Evolutionary conservation across 2,113 vertebrate species (phyloP), one percentile per base, ranked within the genome.

Genomic region (Syngnathus scovelli): DNA sequence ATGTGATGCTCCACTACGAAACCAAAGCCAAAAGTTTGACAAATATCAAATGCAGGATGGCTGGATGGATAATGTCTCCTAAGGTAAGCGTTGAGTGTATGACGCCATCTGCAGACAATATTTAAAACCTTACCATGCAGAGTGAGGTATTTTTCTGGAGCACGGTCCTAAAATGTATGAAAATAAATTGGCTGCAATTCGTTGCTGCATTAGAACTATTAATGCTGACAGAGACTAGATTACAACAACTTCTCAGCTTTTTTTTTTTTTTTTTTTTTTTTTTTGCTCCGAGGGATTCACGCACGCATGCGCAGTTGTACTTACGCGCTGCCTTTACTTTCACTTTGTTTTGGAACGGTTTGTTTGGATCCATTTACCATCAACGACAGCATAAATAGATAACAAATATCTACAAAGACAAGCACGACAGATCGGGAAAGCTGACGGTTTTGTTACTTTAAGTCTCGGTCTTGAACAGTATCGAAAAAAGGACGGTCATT

Each of bases 261-360:
- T 18, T 5, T n/a, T 11, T n/a, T 11, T 38, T 61, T n/a, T n/a
- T n/a, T n/a, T n/a, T n/a, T n/a, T 61, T 11, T 38, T 61, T 55
- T 55, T 4, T 23, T 16, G 10, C 13, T 4, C 21, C 21, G 11
- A 21, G 1, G 2, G 12, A 44, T 12, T 6, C 12, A 23, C 7
- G 44, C 33, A 1, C 83, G 83, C 82, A 82, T 86, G 83, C 82
- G 84, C 69, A 70, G 48, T 52, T 7, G 1, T 38, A 16, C 21
- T 44, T 44, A 1, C 13, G n/a, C 39, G 41, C 27, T 12, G n/a
- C 7, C 21, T 16, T 61, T 55, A 79, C 66, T 86, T 85, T 83
- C 78, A 75, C 76, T 82, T 78, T 74, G 49, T 52, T 33, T 49
- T 15, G 8, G 11, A 39, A 51, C 46, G 0, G 43, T 5, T 16